A percentile compares a stretch with the other conserved stretches of the same genome.
Evolutionary conservation across 2,113 vertebrate species (phyloP).

Genomic region (Pseudorectes ferrugineus): DNA sequence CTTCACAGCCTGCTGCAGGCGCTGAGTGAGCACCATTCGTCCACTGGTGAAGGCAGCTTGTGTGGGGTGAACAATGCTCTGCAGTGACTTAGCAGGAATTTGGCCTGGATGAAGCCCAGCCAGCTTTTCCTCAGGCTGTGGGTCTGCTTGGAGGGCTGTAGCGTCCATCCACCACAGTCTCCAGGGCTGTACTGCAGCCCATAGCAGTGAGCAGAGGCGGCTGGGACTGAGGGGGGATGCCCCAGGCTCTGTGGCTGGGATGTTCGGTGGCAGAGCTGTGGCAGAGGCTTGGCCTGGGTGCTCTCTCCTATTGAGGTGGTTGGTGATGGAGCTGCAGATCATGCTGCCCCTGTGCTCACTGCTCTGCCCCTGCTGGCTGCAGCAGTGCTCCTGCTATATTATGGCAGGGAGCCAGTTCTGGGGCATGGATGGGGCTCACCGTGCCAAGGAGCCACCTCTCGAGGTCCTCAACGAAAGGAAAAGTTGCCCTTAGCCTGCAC

Average conservation of each 20-base stretch:
- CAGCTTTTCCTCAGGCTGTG: neutral
- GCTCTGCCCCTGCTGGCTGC: neutral
- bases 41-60: neutral
- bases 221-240: neutral
- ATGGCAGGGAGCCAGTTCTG: neutral
- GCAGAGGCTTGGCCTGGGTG: neutral
- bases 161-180: accelerated
- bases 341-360: accelerated
- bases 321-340: neutral
- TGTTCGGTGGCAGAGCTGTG: neutral
- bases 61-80: neutral
- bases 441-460: neutral
- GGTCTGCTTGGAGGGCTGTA: neutral
- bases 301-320: neutral
- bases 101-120: neutral
- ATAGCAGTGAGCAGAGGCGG: accelerated
- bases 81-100: neutral
- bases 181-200: neutral
- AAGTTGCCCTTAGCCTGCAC: accelerated
- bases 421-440: neutral
- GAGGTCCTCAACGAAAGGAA: neutral
- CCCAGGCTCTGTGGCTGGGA: neutral
- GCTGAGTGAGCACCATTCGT: neutral
- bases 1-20: neutral
- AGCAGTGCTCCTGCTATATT: neutral